These are phyloP conservation scores for Phrynocephalus versicolor DNA, from an alignment of 2,113 vertebrate species.

Conservation along the genomic window DNA sequence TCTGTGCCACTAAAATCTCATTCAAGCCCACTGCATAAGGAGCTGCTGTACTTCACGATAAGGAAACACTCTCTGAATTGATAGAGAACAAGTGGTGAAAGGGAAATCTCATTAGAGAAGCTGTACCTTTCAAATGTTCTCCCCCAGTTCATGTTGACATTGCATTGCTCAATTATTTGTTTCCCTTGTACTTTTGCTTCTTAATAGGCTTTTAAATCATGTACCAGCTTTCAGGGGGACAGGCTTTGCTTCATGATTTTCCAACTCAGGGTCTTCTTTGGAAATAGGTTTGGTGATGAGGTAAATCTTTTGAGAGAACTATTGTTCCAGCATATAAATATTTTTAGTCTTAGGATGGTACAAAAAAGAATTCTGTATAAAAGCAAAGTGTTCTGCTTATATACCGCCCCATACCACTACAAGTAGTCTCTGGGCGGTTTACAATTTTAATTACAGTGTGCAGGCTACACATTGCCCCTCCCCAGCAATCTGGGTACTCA, in stretches of 20 bases:
- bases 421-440: too few species aligned
- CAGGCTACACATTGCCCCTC: background rate
- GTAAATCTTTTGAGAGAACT: background rate
- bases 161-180: constrained; percentile 21
- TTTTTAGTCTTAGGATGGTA: background rate
- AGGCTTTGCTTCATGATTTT: constrained; percentile 12
- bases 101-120: constrained; percentile 25
- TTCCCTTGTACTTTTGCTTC: constrained; percentile 16
- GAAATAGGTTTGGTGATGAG: background rate
- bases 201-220: constrained; percentile 30
- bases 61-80: background rate
- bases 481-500: too few species aligned
- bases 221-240: background rate
- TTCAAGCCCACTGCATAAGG: background rate
- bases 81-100: constrained; percentile 7
- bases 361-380: background rate
- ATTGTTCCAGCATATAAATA: background rate
- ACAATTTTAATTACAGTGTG: too few species aligned
- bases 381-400: too few species aligned
- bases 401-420: too few species aligned
- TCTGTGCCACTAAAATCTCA: constrained; percentile 5
- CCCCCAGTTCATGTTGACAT: constrained; percentile 8
- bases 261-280: background rate
- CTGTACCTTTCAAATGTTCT: background rate
- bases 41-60: constrained; percentile 21